These are phyloP conservation scores for Aricia artaxerxes DNA, from an alignment of 2,888 invertebrate species.

Conservation along the genomic window DNA sequence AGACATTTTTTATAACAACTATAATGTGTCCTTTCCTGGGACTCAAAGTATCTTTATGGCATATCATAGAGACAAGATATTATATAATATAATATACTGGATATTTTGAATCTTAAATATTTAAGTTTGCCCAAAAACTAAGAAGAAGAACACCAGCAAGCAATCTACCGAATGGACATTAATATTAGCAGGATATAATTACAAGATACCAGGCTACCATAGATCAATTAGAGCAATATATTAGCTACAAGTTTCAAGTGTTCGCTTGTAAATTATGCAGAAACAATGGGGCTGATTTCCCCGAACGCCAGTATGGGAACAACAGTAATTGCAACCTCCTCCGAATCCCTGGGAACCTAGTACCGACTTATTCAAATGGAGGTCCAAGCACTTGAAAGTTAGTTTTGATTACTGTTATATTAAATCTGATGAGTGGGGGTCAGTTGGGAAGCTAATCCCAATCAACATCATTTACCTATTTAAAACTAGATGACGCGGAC, in stretches of 20 bases:
- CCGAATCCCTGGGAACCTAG: constrained; percentile 19
- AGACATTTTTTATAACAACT: too few relatives aligned
- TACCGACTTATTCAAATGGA: constrained; percentile 21
- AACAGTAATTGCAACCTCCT: constrained; percentile 36
- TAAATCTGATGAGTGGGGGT: too few relatives aligned
- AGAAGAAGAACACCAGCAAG: not conserved
- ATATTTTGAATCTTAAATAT: too few relatives aligned
- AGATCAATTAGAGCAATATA: constrained; percentile 28
- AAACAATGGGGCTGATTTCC: constrained; percentile 42
- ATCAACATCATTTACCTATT: not conserved
- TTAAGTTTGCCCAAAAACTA: too few relatives aligned
- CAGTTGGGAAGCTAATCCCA: not conserved
- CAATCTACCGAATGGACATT: not conserved
- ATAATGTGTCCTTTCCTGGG: too few relatives aligned
- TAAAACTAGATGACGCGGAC: too few relatives aligned
- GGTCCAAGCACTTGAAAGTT: constrained; percentile 6
- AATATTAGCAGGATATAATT: constrained; percentile 15
- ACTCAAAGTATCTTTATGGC: too few relatives aligned
- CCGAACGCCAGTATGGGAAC: constrained; percentile 39
- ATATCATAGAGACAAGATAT: too few relatives aligned
- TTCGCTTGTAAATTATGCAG: constrained; percentile 30
- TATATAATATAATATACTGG: too few relatives aligned
- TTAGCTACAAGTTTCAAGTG: constrained; percentile 22
- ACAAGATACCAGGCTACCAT: constrained; percentile 20
- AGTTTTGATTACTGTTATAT: not conserved